Percentiles rank a stretch among this genome's conserved stretches.
These are phyloP conservation scores for Ictalurus punctatus DNA, from an alignment of 2,113 vertebrate genomes.

Conservation along the genomic window DNA sequence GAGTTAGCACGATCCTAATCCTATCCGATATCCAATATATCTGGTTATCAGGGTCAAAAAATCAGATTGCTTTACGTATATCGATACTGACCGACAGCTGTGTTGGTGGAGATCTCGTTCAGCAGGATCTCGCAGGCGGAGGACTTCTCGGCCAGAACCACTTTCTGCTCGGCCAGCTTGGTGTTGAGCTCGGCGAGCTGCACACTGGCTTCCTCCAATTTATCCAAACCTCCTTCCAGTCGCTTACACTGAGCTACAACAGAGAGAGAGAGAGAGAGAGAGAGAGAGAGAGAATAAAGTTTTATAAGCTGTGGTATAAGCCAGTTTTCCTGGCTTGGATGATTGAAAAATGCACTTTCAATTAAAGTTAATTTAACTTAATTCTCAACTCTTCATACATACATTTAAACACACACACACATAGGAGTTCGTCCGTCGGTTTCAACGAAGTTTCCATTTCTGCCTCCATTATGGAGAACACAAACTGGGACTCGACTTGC, in stretches of 20 bases:
- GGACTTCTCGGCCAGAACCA: conserved; percentile 88
- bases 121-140: conserved; percentile 84
- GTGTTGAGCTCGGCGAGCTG: conserved; percentile 86
- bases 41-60: neutral
- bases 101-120: conserved; percentile 84
- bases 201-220: conserved; percentile 89
- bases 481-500: too few species aligned
- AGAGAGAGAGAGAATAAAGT: neutral
- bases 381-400: neutral
- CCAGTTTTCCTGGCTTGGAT: neutral
- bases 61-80: neutral
- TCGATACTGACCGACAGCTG: conserved; percentile 73
- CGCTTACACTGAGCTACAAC: conserved; percentile 84
- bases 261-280: conserved; percentile 5
- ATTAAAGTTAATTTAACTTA: neutral
- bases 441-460: too few species aligned
- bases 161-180: conserved; percentile 89
- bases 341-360: neutral
- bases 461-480: too few species aligned
- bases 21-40: neutral
- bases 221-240: conserved; percentile 88
- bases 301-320: neutral
- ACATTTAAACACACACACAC: neutral
- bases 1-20: neutral
- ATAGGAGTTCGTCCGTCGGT: too few species aligned